Evolutionary conservation across 2,113 vertebrate species (phyloP).

Genomic region (Dicentrarchus labrax): DNA sequence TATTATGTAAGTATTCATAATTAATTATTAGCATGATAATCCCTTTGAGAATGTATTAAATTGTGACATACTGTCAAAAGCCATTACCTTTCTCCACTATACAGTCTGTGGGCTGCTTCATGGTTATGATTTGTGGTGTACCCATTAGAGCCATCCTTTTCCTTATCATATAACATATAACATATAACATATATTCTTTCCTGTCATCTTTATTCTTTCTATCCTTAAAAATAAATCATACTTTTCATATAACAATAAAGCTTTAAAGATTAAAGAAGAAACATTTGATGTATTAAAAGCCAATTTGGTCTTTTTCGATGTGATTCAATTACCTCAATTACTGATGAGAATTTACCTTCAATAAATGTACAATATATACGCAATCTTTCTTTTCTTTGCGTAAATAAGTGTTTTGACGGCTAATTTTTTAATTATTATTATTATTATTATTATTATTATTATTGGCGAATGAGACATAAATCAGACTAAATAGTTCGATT

Average conservation of each 20-base stretch:
- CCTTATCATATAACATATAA: background rate
- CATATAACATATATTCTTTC: background rate
- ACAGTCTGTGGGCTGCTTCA: too few relatives aligned
- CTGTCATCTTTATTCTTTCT: background rate
- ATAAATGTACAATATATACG: background rate
- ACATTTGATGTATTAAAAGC: background rate
- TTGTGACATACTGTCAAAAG: background rate
- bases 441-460: too few relatives aligned
- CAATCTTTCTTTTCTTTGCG: too few relatives aligned
- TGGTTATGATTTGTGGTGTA: background rate
- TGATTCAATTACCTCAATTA: background rate
- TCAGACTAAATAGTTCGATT: background rate
- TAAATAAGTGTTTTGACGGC: too few relatives aligned
- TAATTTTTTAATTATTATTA: too few relatives aligned
- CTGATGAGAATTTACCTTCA: background rate
- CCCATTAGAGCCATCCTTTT: too few relatives aligned
- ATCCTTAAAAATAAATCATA: too few relatives aligned
- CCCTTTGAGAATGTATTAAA: background rate
- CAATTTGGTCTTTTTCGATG: background rate
- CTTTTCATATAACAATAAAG: background rate
- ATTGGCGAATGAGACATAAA: too few relatives aligned
- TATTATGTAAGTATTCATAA: background rate
- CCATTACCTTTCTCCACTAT: background rate
- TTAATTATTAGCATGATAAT: background rate
- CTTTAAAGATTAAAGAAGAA: background rate